A percentile compares a stretch with the other conserved stretches of the same genome.
phyloP scores from a whole-genome alignment of 1,140 invertebrate genomes.

The Drosophila nigromelanica region DNA sequence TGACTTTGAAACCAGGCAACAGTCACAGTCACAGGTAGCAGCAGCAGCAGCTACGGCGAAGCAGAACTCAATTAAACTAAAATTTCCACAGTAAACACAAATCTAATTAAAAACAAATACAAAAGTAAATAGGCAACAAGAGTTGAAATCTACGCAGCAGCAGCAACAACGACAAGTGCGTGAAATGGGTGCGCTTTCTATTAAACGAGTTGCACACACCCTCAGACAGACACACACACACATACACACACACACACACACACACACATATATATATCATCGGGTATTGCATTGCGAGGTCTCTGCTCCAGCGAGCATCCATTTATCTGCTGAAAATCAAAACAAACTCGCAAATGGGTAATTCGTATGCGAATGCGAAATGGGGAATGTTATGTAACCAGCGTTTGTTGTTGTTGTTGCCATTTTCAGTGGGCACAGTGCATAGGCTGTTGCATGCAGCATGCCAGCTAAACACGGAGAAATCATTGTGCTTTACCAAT shows the following conservation, averaged over 20 bases:
- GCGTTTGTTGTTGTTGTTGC: conserved; percentile 10
- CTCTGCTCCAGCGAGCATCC: conserved; percentile 29
- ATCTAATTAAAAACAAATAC: conserved; percentile 81
- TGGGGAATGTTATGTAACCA: conserved; percentile 24
- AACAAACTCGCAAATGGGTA: conserved; percentile 58
- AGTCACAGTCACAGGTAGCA: conserved; percentile 9
- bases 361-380: conserved; percentile 39
- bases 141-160: conserved; percentile 40
- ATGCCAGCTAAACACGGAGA: conserved; percentile 5
- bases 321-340: conserved; percentile 60
- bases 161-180: conserved; percentile 40
- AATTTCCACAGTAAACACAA: conserved; percentile 72
- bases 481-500: neutral
- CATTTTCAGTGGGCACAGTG: neutral
- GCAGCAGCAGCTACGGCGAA: neutral
- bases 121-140: conserved; percentile 62
- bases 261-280: neutral
- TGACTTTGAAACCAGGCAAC: conserved; percentile 40
- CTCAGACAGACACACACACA: neutral
- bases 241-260: neutral
- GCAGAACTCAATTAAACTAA: conserved; percentile 71
- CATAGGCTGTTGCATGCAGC: conserved; percentile 20
- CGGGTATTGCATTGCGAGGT: conserved; percentile 1
- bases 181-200: conserved; percentile 41
- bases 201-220: conserved; percentile 14